Conservation (phyloP, 2,113 vertebrate genomes). For the Calonectris borealis region DNA sequence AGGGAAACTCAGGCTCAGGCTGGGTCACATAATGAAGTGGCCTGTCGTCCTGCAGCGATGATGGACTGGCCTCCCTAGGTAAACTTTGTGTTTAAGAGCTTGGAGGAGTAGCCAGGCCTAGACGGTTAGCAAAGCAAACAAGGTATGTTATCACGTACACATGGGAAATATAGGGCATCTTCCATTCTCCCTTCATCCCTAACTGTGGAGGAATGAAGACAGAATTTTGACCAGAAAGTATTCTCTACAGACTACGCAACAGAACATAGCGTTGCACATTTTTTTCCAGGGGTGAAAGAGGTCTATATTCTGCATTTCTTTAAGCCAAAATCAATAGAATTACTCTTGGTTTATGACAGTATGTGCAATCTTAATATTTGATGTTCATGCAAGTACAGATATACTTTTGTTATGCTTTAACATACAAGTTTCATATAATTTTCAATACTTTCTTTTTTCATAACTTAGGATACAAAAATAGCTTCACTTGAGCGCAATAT, state of each 20-base stretch:
- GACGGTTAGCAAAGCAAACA: not conserved
- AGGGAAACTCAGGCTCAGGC: not conserved
- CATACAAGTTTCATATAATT: not conserved
- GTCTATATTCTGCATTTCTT: not conserved
- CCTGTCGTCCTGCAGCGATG: not conserved
- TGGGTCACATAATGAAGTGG: not conserved
- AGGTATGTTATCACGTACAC: not conserved
- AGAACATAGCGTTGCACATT: not conserved
- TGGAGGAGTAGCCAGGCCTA: not conserved
- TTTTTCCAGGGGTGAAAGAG: not conserved
- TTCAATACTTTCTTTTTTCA: constrained; percentile 17
- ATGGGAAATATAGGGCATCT: not conserved
- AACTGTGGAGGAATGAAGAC: not conserved
- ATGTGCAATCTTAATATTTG: not conserved
- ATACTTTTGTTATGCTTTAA: not conserved
- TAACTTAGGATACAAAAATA: constrained; percentile 95
- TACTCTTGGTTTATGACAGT: not conserved
- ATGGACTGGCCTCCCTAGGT: not conserved
- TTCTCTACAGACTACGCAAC: not conserved
- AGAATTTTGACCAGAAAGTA: not conserved
- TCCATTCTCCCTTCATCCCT: not conserved
- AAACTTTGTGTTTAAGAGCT: not conserved
- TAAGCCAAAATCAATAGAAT: not conserved
- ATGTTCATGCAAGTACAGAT: not conserved
- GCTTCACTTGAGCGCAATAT: constrained; percentile 97